Base-by-base conservation (phyloP, 2,797 vertebrate genomes). In the Xyrichtys novacula region DNA sequence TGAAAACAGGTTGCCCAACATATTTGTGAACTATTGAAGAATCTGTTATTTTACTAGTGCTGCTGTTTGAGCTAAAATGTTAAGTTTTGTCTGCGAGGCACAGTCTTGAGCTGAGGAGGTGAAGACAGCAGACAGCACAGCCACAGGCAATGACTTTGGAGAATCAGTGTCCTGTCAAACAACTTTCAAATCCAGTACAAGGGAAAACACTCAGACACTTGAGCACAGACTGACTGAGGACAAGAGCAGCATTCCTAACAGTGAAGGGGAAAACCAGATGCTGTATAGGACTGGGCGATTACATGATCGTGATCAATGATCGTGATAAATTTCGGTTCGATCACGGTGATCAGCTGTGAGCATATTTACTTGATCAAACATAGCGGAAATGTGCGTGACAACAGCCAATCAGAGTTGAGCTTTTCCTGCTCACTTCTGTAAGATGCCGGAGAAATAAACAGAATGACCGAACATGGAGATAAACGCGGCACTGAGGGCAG, bases 111-210 rank as follows among this genome's bases (percentile, higher is more conserved):
- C 28, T 44, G 6, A 40, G 12, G 15, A 38, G 6, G 23, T 11
- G 7, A 15, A 11, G 15, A 55, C 7, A 23, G 10, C 46, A 38
- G 47, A n/a, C 8, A 34, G 7, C 16, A 22, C 40, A n/a, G 3
- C 3, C n/a, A 17, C 3, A 23, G 46, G 19, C 38, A 15, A 7
- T 15, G 10, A 44, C 2, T 12, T 16, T 46, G 5, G 23, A 19
- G 26, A 42, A 43, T 44, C 6, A 2, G n/a, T 25, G 26, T 43
- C 23, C 40, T 77, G 50, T 46, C 49, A 56, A 63, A 23, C 19
- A 34, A 29, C 40, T 29, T 58, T 31, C 9, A 47, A 49, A 68
- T n/a, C 25, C 14, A 72, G 20, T 3, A 11, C 3, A 26, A 4
- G 17, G 5, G 46, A n/a, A 66, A 67, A 67, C 20, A 32, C 34